phyloP scores from a whole-genome alignment of 2,888 invertebrate species.

The Sarcophaga variegata region DNA sequence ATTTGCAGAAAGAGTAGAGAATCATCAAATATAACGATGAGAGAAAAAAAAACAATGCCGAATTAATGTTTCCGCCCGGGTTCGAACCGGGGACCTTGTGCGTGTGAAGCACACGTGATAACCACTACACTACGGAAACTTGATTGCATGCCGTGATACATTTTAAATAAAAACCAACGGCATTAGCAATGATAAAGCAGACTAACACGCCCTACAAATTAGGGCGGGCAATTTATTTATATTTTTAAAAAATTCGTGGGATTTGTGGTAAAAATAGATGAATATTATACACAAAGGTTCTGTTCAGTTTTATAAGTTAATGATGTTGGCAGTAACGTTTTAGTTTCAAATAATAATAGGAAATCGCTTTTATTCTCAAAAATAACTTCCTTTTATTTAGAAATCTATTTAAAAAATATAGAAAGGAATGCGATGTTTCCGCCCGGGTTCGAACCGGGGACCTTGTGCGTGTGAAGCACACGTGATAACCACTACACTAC shows the following conservation, averaged over 20 bases:
- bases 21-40: neutral
- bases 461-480: constrained; percentile 79
- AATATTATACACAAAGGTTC: neutral
- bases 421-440: constrained; percentile 69
- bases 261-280: neutral
- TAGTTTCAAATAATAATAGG: no score
- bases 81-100: constrained; percentile 77
- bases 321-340: no score
- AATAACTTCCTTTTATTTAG: no score
- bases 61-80: constrained; percentile 75
- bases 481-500: constrained; percentile 77
- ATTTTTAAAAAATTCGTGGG: neutral
- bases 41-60: neutral
- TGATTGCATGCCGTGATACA: neutral
- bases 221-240: neutral
- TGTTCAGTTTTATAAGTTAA: no score
- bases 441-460: constrained; percentile 78
- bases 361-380: no score
- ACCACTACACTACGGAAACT: constrained; percentile 73
- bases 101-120: constrained; percentile 79
- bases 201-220: neutral
- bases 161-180: no score
- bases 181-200: neutral
- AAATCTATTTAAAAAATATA: neutral
- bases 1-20: no score